Evolutionary conservation across 2,797 vertebrate species (phyloP).

Genomic region (Amblyopsis hoosieri): DNA sequence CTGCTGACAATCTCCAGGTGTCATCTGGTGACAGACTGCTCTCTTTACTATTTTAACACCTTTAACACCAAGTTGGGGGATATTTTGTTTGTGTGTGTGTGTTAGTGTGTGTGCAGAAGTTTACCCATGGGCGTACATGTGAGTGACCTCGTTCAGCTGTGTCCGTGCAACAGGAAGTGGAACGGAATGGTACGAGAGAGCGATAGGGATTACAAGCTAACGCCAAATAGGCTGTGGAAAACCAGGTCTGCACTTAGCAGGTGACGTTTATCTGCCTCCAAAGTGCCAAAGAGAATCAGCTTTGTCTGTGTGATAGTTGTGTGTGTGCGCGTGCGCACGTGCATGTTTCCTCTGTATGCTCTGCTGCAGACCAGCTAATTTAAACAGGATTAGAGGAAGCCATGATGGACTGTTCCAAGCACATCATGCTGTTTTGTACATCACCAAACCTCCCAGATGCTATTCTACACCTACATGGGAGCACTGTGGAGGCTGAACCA

Average conservation of each 20-base stretch:
- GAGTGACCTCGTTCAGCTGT: slow-evolving; percentile 35
- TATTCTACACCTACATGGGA: slow-evolving; percentile 44
- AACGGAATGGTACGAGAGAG: slow-evolving; percentile 40
- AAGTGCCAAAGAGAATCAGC: slow-evolving; percentile 26
- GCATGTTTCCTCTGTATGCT: slow-evolving; percentile 12
- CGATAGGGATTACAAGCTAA: slow-evolving; percentile 51
- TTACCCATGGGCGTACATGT: not conserved
- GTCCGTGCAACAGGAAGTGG: slow-evolving; percentile 38
- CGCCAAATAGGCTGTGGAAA: slow-evolving; percentile 44
- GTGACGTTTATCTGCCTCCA: slow-evolving; percentile 40
- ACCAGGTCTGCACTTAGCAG: slow-evolving; percentile 30
- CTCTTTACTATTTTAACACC: slow-evolving; percentile 43
- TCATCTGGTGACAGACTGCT: slow-evolving; percentile 52
- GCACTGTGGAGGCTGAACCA: slow-evolving; percentile 18
- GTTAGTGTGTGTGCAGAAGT: not conserved
- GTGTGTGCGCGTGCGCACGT: not conserved
- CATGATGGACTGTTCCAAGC: slow-evolving; percentile 51
- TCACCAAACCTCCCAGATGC: slow-evolving; percentile 38
- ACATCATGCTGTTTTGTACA: slow-evolving; percentile 45
- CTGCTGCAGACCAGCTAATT: slow-evolving; percentile 43
- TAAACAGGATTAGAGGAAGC: slow-evolving; percentile 61
- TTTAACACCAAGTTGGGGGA: slow-evolving; percentile 36
- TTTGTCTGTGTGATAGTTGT: not conserved
- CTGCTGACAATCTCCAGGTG: slow-evolving; percentile 45
- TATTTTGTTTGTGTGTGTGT: slow-evolving; percentile 36